Evolutionary conservation across 1,140 invertebrate species (phyloP), one percentile per base, ranked within the genome.

Genomic region (Tetramorium parvispinum): DNA sequence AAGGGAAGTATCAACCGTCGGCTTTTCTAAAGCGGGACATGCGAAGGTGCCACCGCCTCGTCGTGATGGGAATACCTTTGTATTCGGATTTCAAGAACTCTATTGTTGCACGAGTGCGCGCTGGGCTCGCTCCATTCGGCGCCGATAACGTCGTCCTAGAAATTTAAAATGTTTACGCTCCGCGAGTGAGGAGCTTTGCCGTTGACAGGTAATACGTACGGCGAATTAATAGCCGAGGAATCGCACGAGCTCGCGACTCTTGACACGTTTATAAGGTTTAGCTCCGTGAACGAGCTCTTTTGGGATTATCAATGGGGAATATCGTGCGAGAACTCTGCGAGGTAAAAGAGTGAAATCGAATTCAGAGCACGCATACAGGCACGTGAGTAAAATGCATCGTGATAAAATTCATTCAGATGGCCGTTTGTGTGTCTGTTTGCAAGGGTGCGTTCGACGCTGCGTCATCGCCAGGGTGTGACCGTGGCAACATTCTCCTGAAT

Each of bases 21-120:
- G 73, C 65, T 89, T 90, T 90, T 89, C 89, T 76, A 89, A 85
- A 89, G 88, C 89, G 76, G 43, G 40, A 81, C 83, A 49, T 65
- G 85, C 70, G 55, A 87, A 89, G 70, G 65, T 81, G 76, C 37
- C 88, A 37, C 43, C 55, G 57, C 68, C 46, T 86, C 83, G 71
- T 53, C 65, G 57, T 70, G 43, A 51, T 73, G 73, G 86, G 27
- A 68, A 63, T 76, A 79, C 53, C 88, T 89, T 89, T 89, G 75
- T 89, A 76, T 79, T 82, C 0, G 37, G 21, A 82, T 43, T 89
- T 87, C 86, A 87, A 88, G 87, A 88, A 88, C 59, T 75, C 66
- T 51, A 75, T 89, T 79, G 82, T 88, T 51, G 59, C 46, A 32
- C 76, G 27, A 21, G n/a, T 43, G 76, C 24, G 46, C 32, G 40